Conservation (phyloP, 2,888 invertebrate genomes). For the Stramonita haemastoma region DNA sequence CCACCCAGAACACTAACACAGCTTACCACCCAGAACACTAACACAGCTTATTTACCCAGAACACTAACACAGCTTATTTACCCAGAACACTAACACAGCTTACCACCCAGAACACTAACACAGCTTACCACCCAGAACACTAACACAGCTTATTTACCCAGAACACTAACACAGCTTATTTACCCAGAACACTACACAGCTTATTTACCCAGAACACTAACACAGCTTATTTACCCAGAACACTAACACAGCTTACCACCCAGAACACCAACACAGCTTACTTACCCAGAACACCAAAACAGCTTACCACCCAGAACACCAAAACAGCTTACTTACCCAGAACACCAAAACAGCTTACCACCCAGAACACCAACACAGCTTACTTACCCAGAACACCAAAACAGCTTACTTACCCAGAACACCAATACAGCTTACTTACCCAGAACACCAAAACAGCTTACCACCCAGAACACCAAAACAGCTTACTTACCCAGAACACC, state of each 20-base stretch:
- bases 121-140: conserved; percentile 82
- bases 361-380: background rate
- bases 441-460: conserved; percentile 79
- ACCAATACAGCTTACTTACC: conserved; percentile 76
- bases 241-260: too few relatives aligned
- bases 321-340: conserved; percentile 81
- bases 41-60: too few relatives aligned
- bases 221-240: conserved; percentile 81
- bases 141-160: too few relatives aligned
- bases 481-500: conserved; percentile 81
- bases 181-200: conserved; percentile 81
- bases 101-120: too few relatives aligned
- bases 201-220: too few relatives aligned
- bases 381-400: conserved; percentile 81
- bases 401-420: too few relatives aligned
- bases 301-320: too few relatives aligned
- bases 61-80: conserved; percentile 64
- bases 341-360: background rate
- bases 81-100: conserved; percentile 81
- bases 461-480: too few relatives aligned
- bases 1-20: too few relatives aligned
- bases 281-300: conserved; percentile 82
- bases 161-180: conserved; percentile 47
- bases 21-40: conserved; percentile 82
- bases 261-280: background rate